Percentiles rank a stretch among this genome's conserved stretches.
These are phyloP conservation scores for Chloropsis cyanopogon DNA, from an alignment of 2,113 vertebrate genomes.

Conservation along the genomic window DNA sequence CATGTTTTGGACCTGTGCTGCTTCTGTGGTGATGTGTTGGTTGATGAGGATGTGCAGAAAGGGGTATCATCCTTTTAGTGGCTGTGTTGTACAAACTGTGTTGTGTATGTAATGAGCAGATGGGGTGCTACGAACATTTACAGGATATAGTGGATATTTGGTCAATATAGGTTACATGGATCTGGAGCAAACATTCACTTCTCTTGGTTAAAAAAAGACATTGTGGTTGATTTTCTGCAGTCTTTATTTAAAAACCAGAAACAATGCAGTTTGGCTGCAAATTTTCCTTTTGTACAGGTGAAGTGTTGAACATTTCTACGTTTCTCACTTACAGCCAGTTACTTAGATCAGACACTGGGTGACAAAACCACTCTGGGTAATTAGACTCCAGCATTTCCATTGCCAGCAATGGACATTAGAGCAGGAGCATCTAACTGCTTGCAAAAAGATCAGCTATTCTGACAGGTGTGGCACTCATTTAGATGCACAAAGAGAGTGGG, in stretches of 20 bases:
- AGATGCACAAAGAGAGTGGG: conserved; percentile 10
- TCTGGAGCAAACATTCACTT: neutral
- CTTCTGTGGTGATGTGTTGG: neutral
- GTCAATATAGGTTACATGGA: neutral
- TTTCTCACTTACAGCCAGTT: neutral
- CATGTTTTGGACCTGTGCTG: neutral
- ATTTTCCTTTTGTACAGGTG: neutral
- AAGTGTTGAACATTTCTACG: neutral
- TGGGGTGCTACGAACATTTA: neutral
- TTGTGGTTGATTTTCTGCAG: neutral
- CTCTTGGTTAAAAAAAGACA: neutral
- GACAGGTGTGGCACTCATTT: conserved; percentile 41
- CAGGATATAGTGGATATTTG: neutral
- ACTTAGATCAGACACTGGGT: neutral
- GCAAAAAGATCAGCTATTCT: neutral
- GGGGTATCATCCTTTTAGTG: neutral
- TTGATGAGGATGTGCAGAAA: neutral
- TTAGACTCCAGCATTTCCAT: neutral
- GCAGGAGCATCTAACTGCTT: neutral
- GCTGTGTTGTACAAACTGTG: neutral
- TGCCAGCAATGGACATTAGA: conserved; percentile 46
- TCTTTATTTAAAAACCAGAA: conserved; percentile 56
- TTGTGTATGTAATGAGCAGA: neutral
- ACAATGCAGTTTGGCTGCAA: neutral
- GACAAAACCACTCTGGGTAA: neutral